phyloP scores from a whole-genome alignment of 2,888 invertebrate species.

The Barypeithes pellucidus region DNA sequence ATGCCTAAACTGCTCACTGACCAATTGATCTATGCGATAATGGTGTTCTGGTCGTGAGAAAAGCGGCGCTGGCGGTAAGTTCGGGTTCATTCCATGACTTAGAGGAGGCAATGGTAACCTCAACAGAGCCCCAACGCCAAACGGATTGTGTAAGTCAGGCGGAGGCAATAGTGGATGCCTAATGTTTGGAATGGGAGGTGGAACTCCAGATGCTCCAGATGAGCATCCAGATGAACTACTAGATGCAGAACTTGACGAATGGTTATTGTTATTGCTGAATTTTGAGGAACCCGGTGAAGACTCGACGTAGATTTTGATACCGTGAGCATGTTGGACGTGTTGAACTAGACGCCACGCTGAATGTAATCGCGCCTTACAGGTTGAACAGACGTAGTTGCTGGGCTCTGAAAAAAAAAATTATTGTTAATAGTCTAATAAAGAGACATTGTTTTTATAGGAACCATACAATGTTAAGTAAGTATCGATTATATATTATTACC shows the following conservation, averaged over 20 bases:
- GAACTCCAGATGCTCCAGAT: conserved; percentile 72
- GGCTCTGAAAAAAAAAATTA: conserved; percentile 83
- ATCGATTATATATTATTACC: background rate
- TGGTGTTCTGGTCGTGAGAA: conserved; percentile 86
- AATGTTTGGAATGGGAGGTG: conserved; percentile 77
- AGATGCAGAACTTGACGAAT: conserved; percentile 70
- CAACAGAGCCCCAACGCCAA: conserved; percentile 81
- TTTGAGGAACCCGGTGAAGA: conserved; percentile 69
- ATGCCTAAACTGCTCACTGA: conserved; percentile 87
- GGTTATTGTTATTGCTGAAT: conserved; percentile 72
- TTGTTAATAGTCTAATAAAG: background rate
- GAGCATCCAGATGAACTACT: conserved; percentile 74
- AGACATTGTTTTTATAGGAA: no score
- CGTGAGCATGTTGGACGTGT: conserved; percentile 95
- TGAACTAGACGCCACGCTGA: conserved; percentile 97
- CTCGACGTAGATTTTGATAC: conserved; percentile 93
- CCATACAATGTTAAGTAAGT: background rate
- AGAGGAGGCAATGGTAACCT: conserved; percentile 84
- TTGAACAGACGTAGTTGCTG: conserved; percentile 93
- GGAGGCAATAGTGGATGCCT: conserved; percentile 82
- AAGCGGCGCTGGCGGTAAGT: conserved; percentile 79
- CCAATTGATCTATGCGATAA: conserved; percentile 87
- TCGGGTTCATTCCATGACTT: conserved; percentile 76
- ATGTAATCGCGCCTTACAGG: conserved; percentile 91
- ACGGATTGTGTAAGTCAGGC: conserved; percentile 83